These are phyloP conservation scores for Drosophila cognata DNA, from an alignment of 2,888 invertebrate genomes.

Conservation along the genomic window DNA sequence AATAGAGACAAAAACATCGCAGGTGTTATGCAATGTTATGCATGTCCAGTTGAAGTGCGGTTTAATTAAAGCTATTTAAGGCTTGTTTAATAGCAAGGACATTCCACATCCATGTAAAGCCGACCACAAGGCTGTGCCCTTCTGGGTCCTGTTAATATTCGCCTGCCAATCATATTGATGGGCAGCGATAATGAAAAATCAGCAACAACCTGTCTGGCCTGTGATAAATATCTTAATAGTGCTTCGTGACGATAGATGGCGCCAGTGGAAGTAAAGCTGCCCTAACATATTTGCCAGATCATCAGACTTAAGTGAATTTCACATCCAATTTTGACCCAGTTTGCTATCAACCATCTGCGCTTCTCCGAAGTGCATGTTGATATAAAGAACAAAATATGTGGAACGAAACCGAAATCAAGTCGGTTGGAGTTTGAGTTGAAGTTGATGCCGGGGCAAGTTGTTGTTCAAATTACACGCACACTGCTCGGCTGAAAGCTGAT, in stretches of 20 bases:
- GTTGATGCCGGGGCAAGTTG: conserved; percentile 49
- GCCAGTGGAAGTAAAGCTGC: conserved; percentile 29
- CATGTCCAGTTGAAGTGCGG: conserved; percentile 32
- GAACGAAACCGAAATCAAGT: conserved; percentile 18
- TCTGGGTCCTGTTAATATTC: conserved; percentile 26
- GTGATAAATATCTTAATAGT: conserved; percentile 35
- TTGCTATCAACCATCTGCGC: conserved; percentile 52
- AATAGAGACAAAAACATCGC: conserved; percentile 36
- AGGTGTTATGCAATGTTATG: conserved; percentile 63
- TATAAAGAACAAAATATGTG: conserved; percentile 23
- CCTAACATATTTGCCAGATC: conserved; percentile 56
- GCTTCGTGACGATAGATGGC: conserved; percentile 58
- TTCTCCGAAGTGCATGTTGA: conserved; percentile 27
- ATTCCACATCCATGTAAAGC: conserved; percentile 28
- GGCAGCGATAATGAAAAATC: conserved; percentile 21
- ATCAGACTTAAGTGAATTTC: conserved; percentile 69
- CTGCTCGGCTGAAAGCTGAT: conserved; percentile 65
- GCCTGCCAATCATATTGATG: conserved; percentile 49
- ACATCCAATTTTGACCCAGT: conserved; percentile 65
- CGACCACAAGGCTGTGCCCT: conserved; percentile 41
- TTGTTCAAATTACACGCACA: conserved; percentile 78
- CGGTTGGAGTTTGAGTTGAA: conserved; percentile 9
- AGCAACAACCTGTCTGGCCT: conserved; percentile 1
- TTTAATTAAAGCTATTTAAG: conserved; percentile 76
- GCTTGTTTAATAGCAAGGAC: conserved; percentile 70